phyloP scores from a whole-genome alignment of 2,113 vertebrate species.

The Notothenia rossii region DNA sequence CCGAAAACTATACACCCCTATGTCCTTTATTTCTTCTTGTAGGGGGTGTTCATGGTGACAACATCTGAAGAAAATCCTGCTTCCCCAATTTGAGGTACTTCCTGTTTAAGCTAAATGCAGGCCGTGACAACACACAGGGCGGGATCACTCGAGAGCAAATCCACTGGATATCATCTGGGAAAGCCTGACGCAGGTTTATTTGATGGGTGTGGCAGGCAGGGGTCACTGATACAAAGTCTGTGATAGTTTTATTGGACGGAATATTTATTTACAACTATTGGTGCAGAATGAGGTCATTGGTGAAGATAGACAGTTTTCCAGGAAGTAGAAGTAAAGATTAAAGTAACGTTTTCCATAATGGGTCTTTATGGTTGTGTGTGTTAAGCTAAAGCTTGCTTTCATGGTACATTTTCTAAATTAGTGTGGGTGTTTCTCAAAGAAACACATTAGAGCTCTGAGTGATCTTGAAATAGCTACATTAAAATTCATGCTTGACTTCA shows the following conservation, averaged over 20 bases:
- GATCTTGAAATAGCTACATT: background rate
- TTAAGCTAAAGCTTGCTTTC: background rate
- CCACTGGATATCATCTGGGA: background rate
- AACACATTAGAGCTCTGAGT: background rate
- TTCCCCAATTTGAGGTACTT: constrained; percentile 31
- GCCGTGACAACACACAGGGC: background rate
- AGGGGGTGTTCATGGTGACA: background rate
- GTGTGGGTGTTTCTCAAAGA: background rate
- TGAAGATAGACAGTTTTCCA: constrained; percentile 20
- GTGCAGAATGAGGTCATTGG: constrained; percentile 23
- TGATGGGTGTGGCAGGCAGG: constrained; percentile 4
- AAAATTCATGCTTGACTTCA: background rate
- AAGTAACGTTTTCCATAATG: constrained; percentile 1
- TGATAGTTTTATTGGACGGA: constrained; percentile 7
- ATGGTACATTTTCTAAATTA: background rate
- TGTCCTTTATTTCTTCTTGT: constrained; percentile 7
- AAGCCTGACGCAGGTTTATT: background rate
- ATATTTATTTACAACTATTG: background rate
- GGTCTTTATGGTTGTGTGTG: background rate
- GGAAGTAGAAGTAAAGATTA: constrained; percentile 36
- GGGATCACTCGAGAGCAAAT: constrained; percentile 2
- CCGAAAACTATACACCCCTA: background rate
- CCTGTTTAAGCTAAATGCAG: constrained; percentile 29
- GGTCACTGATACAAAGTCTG: constrained; percentile 8
- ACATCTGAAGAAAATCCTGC: constrained; percentile 6